A percentile compares a stretch with the other conserved stretches of the same genome.
Evolutionary conservation across 2,113 vertebrate genomes (phyloP).

Genomic region (Meles meles): DNA sequence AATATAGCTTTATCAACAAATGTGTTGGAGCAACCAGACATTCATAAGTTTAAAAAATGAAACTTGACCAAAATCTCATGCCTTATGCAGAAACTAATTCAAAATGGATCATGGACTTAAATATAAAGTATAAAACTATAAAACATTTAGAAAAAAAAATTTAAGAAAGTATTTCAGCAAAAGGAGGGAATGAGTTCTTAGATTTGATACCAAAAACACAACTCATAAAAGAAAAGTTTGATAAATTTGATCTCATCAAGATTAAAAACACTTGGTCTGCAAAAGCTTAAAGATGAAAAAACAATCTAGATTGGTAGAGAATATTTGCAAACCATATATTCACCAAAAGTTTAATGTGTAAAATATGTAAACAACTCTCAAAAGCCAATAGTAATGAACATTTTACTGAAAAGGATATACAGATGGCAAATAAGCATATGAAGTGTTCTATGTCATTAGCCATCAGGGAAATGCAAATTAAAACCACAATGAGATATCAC

Average conservation of each 20-base stretch:
- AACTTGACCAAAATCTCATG: neutral
- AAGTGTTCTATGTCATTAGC: neutral
- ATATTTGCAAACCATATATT: neutral
- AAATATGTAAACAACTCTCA: neutral
- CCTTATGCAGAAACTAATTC: neutral
- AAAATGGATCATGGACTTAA: neutral
- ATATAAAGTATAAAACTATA: neutral
- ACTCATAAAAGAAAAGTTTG: neutral
- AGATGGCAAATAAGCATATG: neutral
- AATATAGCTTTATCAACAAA: neutral
- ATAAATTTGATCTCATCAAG: neutral
- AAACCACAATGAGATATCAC: neutral
- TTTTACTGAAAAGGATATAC: neutral
- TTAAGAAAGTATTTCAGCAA: neutral
- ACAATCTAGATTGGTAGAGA: neutral
- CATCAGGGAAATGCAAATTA: neutral
- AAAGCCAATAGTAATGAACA: neutral
- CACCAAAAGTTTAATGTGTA: neutral
- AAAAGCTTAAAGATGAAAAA: neutral
- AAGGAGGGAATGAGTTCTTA: neutral
- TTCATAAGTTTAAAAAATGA: neutral
- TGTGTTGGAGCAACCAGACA: neutral
- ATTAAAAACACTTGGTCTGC: neutral
- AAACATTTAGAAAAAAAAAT: neutral
- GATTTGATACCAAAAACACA: neutral